Conservation (phyloP, 2,797 vertebrate genomes). For the Lagocephalus sceleratus region DNA sequence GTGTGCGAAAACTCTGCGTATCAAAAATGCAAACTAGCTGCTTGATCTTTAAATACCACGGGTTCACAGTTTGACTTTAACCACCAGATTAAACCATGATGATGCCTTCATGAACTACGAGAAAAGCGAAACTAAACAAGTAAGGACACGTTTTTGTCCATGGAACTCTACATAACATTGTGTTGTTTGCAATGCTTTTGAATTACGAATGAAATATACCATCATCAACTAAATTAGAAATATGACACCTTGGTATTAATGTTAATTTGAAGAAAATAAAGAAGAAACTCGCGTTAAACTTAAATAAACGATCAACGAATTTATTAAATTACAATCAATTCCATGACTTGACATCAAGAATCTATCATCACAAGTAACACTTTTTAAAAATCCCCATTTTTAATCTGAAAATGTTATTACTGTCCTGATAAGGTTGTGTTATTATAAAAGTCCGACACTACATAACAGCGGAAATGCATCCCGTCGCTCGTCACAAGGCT, state of each 20-base stretch:
- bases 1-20: not conserved
- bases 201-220: too few relatives aligned
- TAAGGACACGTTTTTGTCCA: not conserved
- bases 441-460: not conserved
- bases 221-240: not conserved
- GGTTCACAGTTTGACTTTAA: accelerated
- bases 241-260: too few relatives aligned
- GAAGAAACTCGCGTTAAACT: accelerated
- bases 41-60: not conserved
- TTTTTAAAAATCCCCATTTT: accelerated
- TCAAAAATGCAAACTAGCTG: too few relatives aligned
- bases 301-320: not conserved
- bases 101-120: constrained; percentile 28
- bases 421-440: accelerated
- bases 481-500: not conserved
- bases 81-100: not conserved
- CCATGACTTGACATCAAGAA: too few relatives aligned
- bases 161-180: not conserved
- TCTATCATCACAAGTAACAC: too few relatives aligned
- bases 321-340: too few relatives aligned
- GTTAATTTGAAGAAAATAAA: too few relatives aligned
- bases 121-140: not conserved
- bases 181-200: too few relatives aligned
- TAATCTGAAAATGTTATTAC: accelerated
- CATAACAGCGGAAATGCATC: accelerated